Evolutionary conservation across 2,113 vertebrate species (phyloP).

Genomic region (Axis porcinus): DNA sequence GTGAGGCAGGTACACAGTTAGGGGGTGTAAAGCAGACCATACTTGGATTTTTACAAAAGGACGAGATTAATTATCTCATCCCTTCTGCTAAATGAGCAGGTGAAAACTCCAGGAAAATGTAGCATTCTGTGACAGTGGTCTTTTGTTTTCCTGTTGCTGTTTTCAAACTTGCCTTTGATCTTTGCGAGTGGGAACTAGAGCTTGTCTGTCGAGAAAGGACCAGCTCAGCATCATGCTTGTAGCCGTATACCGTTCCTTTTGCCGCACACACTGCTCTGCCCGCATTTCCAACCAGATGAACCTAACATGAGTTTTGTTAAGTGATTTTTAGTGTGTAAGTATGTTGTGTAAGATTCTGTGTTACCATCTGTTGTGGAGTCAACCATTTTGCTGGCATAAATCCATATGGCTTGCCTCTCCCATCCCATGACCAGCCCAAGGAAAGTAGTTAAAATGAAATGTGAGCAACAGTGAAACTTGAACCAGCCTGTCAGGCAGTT

Average conservation of each 20-base stretch:
- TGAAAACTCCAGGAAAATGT: not conserved
- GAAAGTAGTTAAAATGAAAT: constrained; percentile 60
- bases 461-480: not conserved
- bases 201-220: not conserved
- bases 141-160: not conserved
- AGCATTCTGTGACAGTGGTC: not conserved
- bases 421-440: not conserved
- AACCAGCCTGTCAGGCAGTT: constrained; percentile 59
- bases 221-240: constrained; percentile 17
- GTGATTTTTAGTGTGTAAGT: constrained; percentile 44
- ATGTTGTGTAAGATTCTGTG: constrained; percentile 52
- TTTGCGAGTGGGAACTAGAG: constrained; percentile 18
- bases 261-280: not conserved
- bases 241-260: constrained; percentile 25
- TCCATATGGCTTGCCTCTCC: constrained; percentile 15
- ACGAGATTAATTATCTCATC: not conserved
- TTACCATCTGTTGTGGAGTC: constrained; percentile 64
- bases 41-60: not conserved
- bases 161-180: constrained; percentile 34
- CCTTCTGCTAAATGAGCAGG: not conserved
- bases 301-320: constrained; percentile 52
- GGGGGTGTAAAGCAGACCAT: not conserved
- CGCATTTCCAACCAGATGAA: constrained; percentile 54
- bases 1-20: not conserved
- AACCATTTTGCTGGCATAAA: constrained; percentile 44